Evolutionary conservation across 2,113 vertebrate genomes (phyloP).

Genomic region (Podarcis muralis): DNA sequence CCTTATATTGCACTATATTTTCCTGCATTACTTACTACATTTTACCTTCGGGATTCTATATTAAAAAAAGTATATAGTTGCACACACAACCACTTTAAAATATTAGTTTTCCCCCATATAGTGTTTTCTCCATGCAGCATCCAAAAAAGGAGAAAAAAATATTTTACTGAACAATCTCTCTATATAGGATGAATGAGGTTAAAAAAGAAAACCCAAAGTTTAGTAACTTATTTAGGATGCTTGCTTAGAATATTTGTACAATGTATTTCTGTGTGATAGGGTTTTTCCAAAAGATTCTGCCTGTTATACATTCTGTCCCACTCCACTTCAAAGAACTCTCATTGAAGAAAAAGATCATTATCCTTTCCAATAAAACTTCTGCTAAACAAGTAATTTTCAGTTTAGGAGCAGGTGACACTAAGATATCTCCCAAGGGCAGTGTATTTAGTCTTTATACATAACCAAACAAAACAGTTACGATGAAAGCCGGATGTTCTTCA

Average conservation of each 20-base stretch:
- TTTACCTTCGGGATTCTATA: background rate
- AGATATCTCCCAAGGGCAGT: slow-evolving; percentile 67
- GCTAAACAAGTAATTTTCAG: slow-evolving; percentile 75
- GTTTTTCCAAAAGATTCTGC: slow-evolving; percentile 71
- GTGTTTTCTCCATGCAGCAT: background rate
- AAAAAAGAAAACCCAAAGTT: slow-evolving; percentile 39
- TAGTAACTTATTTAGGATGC: slow-evolving; percentile 61
- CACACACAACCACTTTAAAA: background rate
- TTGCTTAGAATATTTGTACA: slow-evolving; percentile 63
- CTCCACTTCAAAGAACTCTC: slow-evolving; percentile 74
- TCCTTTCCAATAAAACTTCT: slow-evolving; percentile 72
- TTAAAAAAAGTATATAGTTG: background rate
- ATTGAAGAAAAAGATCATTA: slow-evolving; percentile 54
- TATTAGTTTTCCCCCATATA: background rate
- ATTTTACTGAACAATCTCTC: background rate
- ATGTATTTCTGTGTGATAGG: slow-evolving; percentile 73
- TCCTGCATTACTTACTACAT: background rate
- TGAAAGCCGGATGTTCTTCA: slow-evolving; percentile 74
- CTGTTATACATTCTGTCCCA: slow-evolving; percentile 79
- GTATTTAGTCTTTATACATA: slow-evolving; percentile 65
- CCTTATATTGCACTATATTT: too few relatives aligned
- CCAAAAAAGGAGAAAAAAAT: background rate
- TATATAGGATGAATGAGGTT: slow-evolving; percentile 35
- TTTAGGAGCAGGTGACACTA: slow-evolving; percentile 75
- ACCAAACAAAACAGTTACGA: slow-evolving; percentile 70